Conservation (phyloP, 2,888 invertebrate species). For the Diadromus collaris region DNA sequence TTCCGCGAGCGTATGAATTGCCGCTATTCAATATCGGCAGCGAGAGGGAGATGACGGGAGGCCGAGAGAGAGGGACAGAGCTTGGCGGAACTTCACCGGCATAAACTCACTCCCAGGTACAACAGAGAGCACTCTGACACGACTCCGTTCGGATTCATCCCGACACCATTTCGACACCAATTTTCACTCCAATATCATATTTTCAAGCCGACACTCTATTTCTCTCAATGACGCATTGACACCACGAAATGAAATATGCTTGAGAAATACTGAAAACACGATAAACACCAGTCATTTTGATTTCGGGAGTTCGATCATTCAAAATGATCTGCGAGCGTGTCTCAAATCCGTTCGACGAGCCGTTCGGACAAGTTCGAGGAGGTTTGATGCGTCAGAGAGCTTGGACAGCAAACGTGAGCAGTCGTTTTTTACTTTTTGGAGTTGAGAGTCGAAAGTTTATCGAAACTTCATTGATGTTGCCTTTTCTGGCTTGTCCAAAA, state of each 20-base stretch:
- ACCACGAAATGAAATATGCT: constrained; percentile 31
- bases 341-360: not conserved
- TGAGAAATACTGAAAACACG: constrained; percentile 45
- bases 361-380: not conserved
- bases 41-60: constrained; percentile 41
- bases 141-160: constrained; percentile 41
- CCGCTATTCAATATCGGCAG: constrained; percentile 41
- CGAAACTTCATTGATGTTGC: not conserved
- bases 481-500: too few species aligned
- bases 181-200: constrained; percentile 58
- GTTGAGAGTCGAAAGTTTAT: not conserved
- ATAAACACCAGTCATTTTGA: constrained; percentile 39
- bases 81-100: constrained; percentile 33
- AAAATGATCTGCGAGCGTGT: not conserved
- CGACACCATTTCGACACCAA: constrained; percentile 53
- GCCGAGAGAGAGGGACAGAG: constrained; percentile 18
- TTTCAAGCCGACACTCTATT: constrained; percentile 49
- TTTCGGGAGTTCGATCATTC: constrained; percentile 1
- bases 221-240: constrained; percentile 50
- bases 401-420: not conserved
- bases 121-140: constrained; percentile 32
- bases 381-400: not conserved
- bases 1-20: constrained; percentile 49
- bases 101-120: constrained; percentile 49
- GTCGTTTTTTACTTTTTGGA: not conserved